Base-by-base conservation (phyloP, 2,113 vertebrate genomes). In the Bos javanicus region DNA sequence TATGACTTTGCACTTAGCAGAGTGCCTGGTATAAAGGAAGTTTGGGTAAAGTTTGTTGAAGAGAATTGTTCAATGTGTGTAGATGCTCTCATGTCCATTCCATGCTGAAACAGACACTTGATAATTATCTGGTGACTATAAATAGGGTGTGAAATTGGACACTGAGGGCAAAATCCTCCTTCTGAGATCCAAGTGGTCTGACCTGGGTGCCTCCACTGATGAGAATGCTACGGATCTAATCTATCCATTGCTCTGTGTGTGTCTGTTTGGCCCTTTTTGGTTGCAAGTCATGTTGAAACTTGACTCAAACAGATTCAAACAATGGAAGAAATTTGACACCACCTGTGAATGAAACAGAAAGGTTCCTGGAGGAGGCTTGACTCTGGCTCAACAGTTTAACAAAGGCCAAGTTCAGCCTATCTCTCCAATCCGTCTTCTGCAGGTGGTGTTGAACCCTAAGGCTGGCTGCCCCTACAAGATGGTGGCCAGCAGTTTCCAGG, bases 81-180 rank as follows among this genome's bases (percentile, higher is more conserved):
- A 91, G 93, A 97, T 4, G 3, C 25, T 82, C 59, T 95, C 59
- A 39, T 78, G 82, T 87, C 91, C 94, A 94, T 89, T 94, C 95
- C 86, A 92, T 91, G 93, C 82, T 94, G 88, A 98, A 97, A 97
- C 28, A 97, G 95, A 97, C 90, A 82, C 60, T 95, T 2, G 19
- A 76, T 95, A 97, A 97, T 98, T 98, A 95, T 97, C 94, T 97
- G 83, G 36, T 86, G 57, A 52, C 96, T 98, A 95, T 97, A 97
- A 97, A 97, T 97, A 98, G 96, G 81, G 76, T 48, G 16, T 95
- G 97, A 98, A 96, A 97, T 95, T 86, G 60, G 86, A 98, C 93
- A 97, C 96, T 86, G 36, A n/a, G 87, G 71, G 89, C 94, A 97
- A 95, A 96, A 95, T 14, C 87, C 71, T 71, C 57, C 81, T 91